Conservation (phyloP, 2,797 vertebrate genomes). For the Xyrichtys novacula region DNA sequence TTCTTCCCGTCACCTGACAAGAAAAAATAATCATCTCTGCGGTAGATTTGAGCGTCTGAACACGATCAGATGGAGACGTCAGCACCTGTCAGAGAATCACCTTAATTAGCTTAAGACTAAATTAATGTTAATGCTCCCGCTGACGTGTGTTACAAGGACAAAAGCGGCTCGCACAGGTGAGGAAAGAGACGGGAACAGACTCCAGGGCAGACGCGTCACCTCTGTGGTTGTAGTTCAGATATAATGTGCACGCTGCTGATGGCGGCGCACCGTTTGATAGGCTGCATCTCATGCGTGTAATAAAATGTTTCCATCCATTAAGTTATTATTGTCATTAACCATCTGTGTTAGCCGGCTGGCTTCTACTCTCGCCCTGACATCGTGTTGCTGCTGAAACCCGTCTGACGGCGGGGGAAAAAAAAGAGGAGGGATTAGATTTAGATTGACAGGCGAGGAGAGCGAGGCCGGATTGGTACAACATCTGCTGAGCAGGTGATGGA, state of each 20-base stretch:
- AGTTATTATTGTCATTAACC: slow-evolving; percentile 73
- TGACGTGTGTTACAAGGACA: slow-evolving; percentile 46
- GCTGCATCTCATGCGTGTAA: slow-evolving; percentile 53
- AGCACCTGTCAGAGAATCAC: slow-evolving; percentile 37
- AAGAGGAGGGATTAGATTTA: slow-evolving; percentile 57
- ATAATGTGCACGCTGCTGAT: slow-evolving; percentile 40
- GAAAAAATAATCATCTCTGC: neutral
- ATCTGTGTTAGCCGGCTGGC: slow-evolving; percentile 62
- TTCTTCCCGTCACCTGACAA: neutral
- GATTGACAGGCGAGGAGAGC: slow-evolving; percentile 61
- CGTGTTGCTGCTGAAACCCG: slow-evolving; percentile 38
- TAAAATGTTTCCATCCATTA: slow-evolving; percentile 71
- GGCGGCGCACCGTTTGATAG: slow-evolving; percentile 26
- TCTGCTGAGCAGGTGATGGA: slow-evolving; percentile 75
- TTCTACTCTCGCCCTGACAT: slow-evolving; percentile 47
- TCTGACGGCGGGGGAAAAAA: slow-evolving; percentile 2
- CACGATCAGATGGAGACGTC: slow-evolving; percentile 34
- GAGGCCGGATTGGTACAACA: slow-evolving; percentile 63
- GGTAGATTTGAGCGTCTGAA: slow-evolving; percentile 9
- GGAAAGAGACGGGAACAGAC: slow-evolving; percentile 32
- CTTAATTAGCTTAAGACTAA: slow-evolving; percentile 56
- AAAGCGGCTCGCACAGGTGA: slow-evolving; percentile 16
- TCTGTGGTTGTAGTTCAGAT: slow-evolving; percentile 16
- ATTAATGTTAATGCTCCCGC: slow-evolving; percentile 37
- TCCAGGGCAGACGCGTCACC: slow-evolving; percentile 35